Evolutionary conservation across 2,888 invertebrate genomes (phyloP), one percentile per base, ranked within the genome.

Genomic region (Melinaea marsaeus): DNA sequence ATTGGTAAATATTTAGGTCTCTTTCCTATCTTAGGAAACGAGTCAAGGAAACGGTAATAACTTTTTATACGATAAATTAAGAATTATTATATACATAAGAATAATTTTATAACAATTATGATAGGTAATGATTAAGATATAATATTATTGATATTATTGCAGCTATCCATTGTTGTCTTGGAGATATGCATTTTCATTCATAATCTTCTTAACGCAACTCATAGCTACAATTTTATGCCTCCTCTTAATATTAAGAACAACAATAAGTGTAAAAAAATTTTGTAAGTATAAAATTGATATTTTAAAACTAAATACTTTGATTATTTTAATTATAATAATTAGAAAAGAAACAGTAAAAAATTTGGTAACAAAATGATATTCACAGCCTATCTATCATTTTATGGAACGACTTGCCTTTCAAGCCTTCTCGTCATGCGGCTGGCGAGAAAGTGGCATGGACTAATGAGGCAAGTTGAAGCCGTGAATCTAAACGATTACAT

Each of bases 1-100:
- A 68, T 72, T 55, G 85, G 82, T 3, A 79, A 80, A 51, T 73
- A 63, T 34, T 61, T 82, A 2, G 86, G 84, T 0, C 46, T 86
- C 13, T 81, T 77, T 58, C 83, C 84, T 0, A 74, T 84, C 0
- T 57, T 69, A 2, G 79, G 77, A 7, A 70, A 7, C 9, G 32
- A 22, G 4, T 32, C 32, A 51, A 32, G 32, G 7, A 32, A 9
- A 51, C 6, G 51, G 51, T 51, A 51, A 51, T 32, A 32, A 13
- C 13, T 48, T 48, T 48, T 32, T 4, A 32, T 32, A 7, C 0
- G 2, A 32, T 32, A 9, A 32, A 32, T 51, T 22, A 4, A 22
- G 2, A 32, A n/a, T 4, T 4, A n/a, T 35, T 1, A 42, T 2
- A 2, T 42, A n/a, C n/a, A 42, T 9, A 42, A 42, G 1, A 7